phyloP scores from a whole-genome alignment of 2,797 vertebrate genomes.

The Siniperca undulata region DNA sequence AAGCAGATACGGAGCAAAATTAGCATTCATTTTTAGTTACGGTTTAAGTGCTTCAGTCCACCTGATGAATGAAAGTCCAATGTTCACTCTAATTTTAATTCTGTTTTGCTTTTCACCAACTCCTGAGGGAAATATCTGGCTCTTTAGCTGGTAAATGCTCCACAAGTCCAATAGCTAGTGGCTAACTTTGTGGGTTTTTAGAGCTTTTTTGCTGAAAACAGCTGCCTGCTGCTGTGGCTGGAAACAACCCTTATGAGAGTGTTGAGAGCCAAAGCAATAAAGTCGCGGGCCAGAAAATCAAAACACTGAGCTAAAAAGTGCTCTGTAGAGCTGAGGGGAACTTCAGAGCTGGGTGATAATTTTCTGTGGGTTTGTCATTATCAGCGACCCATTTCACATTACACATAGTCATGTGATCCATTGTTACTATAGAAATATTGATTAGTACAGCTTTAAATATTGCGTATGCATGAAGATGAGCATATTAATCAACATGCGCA shows the following conservation, averaged over 20 bases:
- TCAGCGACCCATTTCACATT: not conserved
- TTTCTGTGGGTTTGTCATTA: not conserved
- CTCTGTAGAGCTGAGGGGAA: too few species aligned
- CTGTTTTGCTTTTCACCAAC: too few species aligned
- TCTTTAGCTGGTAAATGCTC: not conserved
- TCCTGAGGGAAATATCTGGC: not conserved
- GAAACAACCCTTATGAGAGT: not conserved
- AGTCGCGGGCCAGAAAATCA: not conserved
- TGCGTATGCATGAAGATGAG: constrained; percentile 2
- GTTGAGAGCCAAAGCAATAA: not conserved
- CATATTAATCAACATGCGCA: not conserved
- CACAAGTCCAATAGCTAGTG: too few species aligned
- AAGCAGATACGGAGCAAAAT: not conserved
- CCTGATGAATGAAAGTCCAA: too few species aligned
- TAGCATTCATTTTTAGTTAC: not conserved
- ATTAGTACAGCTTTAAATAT: constrained; percentile 11
- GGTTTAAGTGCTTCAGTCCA: too few species aligned
- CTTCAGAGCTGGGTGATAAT: not conserved
- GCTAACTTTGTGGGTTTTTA: too few species aligned
- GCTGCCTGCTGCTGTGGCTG: too few species aligned
- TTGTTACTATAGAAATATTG: not conserved
- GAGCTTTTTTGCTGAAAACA: too few species aligned
- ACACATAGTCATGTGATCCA: not conserved
- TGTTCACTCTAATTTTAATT: too few species aligned
- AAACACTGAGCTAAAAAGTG: not conserved